Evolutionary conservation across 2,797 vertebrate genomes (phyloP).

Genomic region (Danio aesculapii): DNA sequence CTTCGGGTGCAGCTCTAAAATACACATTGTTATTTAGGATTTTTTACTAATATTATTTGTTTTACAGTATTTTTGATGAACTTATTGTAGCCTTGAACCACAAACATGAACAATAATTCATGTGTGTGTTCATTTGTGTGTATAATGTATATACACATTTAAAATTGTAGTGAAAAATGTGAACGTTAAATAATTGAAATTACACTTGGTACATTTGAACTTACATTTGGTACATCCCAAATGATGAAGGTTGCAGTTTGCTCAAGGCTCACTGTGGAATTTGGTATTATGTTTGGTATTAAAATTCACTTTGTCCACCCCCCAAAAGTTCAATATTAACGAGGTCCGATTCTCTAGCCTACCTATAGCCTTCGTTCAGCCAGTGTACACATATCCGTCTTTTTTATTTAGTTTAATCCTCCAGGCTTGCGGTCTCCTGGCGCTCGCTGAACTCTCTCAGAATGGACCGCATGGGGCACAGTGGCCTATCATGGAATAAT

Average conservation of each 20-base stretch:
- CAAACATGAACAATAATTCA: not conserved
- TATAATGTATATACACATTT: not conserved
- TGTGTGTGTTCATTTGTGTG: no score
- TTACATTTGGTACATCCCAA: not conserved
- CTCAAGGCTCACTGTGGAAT: slow-evolving; percentile 6
- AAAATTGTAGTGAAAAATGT: not conserved
- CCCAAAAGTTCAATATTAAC: slow-evolving; percentile 35
- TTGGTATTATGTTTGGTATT: slow-evolving; percentile 19
- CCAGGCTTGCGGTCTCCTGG: slow-evolving; percentile 5
- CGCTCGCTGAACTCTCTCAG: slow-evolving; percentile 41
- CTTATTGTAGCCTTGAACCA: not conserved
- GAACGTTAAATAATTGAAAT: not conserved
- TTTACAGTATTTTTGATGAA: not conserved
- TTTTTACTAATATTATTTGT: not conserved
- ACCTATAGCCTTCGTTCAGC: slow-evolving; percentile 7
- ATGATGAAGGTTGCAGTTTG: slow-evolving; percentile 3
- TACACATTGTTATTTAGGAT: no score
- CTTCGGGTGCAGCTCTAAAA: no score
- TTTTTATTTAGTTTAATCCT: slow-evolving; percentile 47
- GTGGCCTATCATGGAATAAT: slow-evolving; percentile 76
- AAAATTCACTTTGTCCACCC: slow-evolving; percentile 4
- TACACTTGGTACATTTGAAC: no score
- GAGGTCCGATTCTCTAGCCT: slow-evolving; percentile 12
- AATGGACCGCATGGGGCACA: slow-evolving; percentile 67
- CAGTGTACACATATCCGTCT: slow-evolving; percentile 60